Base-by-base conservation (phyloP, 2,797 vertebrate genomes). In the Myotis daubentonii region DNA sequence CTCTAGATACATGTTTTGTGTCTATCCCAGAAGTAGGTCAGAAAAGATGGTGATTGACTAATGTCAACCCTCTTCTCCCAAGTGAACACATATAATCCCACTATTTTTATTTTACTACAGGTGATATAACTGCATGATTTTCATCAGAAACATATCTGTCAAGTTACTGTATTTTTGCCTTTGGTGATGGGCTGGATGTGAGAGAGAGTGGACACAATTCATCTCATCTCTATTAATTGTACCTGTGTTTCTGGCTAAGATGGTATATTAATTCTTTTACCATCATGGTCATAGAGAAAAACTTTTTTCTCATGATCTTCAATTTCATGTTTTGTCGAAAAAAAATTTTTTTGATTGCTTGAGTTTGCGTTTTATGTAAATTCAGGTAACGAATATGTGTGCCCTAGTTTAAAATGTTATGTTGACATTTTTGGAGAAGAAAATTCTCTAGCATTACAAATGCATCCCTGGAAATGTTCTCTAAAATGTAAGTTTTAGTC, bases 341-440 rank as follows among this genome's bases (percentile, higher is more conserved):
- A 87, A 70, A 92, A 68, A 30, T 87, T 36, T 66, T 20, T 36
- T 71, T 23, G 4, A 16, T 92, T 60, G 20, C 51, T 44, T 84
- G 68, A 68, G 30, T 85, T 95, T 95, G 57, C 4, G 55, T 71
- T 94, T 95, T 79, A 88, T 74, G 87, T 44, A 89, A 93, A 89
- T 79, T 87, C 57, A 93, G 79, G 79, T 86, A 89, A 93, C 85
- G 78, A 90, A 85, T 94, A 95, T 0, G 0, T n/a, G 33, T 97
- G 85, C 78, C 81, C 93, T 92, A 82, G 44, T 94, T 96, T 91
- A 91, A 95, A 96, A 92, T 95, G 68, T 94, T 93, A 79, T 28
- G 53, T 49, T 95, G 89, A 92, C 65, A 90, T 92, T 97, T 96
- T 93, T 66, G 28, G 84, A 83, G 55, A 83, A 93, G 60, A 91